Evolutionary conservation across 2,888 invertebrate species (phyloP), one percentile per base, ranked within the genome.

Genomic region (Andrena bicolor): DNA sequence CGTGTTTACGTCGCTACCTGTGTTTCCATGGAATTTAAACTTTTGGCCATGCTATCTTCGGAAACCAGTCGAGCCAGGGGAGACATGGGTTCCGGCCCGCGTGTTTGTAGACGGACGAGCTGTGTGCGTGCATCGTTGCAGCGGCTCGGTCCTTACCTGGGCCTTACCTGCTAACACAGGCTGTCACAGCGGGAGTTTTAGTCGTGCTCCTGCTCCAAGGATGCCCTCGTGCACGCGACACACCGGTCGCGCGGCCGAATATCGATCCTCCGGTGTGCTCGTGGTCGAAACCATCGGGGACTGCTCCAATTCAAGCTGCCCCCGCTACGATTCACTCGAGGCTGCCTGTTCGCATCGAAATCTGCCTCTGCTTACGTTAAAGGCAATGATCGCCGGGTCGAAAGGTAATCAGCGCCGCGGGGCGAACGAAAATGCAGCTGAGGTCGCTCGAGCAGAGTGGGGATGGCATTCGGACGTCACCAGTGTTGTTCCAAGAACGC

Each of bases 11-110:
- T 61, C 10, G 35, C 10, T 26, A 0, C 28, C 35, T n/a, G 69
- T 41, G 53, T 61, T 75, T 80, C 35, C 66, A 23, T 16, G 66
- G 74, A 76, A 83, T 84, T 78, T 76, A 83, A 76, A 79, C 76
- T 61, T 56, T 76, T 8, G 71, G 8, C 13, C 65, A 16, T 30
- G 26, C 61, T 32, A 48, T 26, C 56, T 35, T 28, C 41, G 26
- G 72, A 69, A 83, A 66, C 41, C 51, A 70, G 70, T 63, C 69
- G 65, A 41, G 49, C 20, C 26, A 16, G 65, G 10, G 7, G 28
- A 13, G 56, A 26, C 10, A n/a, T 64, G 60, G 32, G 79, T 13
- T 8, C 65, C 35, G 73, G 65, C 10, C 5, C 13, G 13, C 4
- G 51, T 20, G 28, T 28, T 10, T 10, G 41, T 2, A 7, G 48